Conservation (phyloP, 2,797 vertebrate genomes). For the Brachyalestes nurse region DNA sequence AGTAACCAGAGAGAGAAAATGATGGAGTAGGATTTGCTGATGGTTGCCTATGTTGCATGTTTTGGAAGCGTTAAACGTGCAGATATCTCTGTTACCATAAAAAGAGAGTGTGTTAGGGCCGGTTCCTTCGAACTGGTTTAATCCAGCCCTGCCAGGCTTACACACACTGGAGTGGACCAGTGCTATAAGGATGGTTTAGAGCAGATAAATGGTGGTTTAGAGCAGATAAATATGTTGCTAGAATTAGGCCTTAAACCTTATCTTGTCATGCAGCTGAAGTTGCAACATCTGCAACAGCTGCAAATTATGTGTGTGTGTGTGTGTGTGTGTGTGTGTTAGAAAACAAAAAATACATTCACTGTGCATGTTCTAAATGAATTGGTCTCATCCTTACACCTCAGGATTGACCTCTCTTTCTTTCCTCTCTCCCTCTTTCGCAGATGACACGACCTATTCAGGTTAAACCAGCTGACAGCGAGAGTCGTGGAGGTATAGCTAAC, state of each 20-base stretch:
- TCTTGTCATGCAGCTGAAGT: not conserved
- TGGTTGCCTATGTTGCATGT: not conserved
- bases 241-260: slow-evolving; percentile 3
- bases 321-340: not conserved
- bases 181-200: not conserved
- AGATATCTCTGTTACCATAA: not conserved
- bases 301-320: not conserved
- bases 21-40: slow-evolving; percentile 12
- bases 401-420: slow-evolving; percentile 23
- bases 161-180: not conserved
- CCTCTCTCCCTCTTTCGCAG: slow-evolving; percentile 71
- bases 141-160: not conserved
- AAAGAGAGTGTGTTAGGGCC: not conserved
- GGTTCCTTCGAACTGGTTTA: not conserved
- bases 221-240: slow-evolving; percentile 5
- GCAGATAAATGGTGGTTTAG: not conserved
- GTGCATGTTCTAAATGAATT: not conserved
- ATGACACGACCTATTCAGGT: slow-evolving; percentile 90
- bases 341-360: not conserved
- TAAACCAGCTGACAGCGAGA: slow-evolving; percentile 90
- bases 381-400: not conserved
- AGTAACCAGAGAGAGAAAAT: slow-evolving; percentile 40
- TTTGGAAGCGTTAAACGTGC: not conserved
- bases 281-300: no score
- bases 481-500: slow-evolving; percentile 83